These are phyloP conservation scores for Etheostoma nigrum DNA, from an alignment of 2,797 vertebrate genomes.

Conservation along the genomic window DNA sequence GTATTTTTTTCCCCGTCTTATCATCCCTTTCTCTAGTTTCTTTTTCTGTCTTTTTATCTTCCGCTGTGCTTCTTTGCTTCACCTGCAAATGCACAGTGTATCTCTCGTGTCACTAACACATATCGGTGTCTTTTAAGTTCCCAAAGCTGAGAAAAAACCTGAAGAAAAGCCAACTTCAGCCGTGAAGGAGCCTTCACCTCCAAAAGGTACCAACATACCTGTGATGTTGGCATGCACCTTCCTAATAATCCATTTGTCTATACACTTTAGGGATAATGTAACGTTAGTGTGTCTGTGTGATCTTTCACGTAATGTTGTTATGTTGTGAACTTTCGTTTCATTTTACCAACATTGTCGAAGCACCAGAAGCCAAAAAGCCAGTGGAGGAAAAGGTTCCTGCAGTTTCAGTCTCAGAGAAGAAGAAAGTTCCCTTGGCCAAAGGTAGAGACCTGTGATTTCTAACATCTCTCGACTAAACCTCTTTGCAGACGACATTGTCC, in stretches of 20 bases:
- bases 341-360: slow-evolving; percentile 64
- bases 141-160: slow-evolving; percentile 66
- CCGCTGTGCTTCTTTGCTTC: slow-evolving; percentile 33
- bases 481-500: slow-evolving; percentile 14
- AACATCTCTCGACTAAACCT: slow-evolving; percentile 6
- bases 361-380: slow-evolving; percentile 73
- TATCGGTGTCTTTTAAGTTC: slow-evolving; percentile 74
- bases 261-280: not conserved
- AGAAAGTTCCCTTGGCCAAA: slow-evolving; percentile 67
- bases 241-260: not conserved
- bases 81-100: slow-evolving; percentile 30
- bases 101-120: slow-evolving; percentile 42
- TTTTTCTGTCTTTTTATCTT: slow-evolving; percentile 9
- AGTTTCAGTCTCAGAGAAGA: slow-evolving; percentile 76
- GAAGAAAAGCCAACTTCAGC: slow-evolving; percentile 63
- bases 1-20: not conserved
- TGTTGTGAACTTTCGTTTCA: slow-evolving; percentile 31
- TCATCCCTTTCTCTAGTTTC: not conserved
- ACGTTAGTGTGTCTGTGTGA: slow-evolving; percentile 11
- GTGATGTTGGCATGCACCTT: slow-evolving; percentile 26
- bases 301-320: not conserved
- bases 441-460: slow-evolving; percentile 72
- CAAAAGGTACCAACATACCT: slow-evolving; percentile 78
- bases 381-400: slow-evolving; percentile 79
- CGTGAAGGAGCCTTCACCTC: slow-evolving; percentile 60